Evolutionary conservation across 2,888 invertebrate species (phyloP).

Genomic region (Lingula anatina): DNA sequence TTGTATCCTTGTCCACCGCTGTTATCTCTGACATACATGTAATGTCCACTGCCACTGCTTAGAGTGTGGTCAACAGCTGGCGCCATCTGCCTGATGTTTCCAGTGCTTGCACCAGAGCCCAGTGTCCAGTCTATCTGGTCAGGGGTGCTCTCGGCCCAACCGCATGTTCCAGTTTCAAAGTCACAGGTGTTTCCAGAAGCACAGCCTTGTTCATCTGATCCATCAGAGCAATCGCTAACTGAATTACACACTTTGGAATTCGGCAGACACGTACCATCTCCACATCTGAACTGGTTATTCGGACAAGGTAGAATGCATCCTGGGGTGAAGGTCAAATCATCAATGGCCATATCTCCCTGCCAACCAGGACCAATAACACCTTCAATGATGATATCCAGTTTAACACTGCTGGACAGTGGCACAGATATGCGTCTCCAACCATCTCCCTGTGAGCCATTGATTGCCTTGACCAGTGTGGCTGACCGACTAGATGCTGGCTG

Average conservation of each 20-base stretch:
- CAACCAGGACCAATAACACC: slow-evolving; percentile 33
- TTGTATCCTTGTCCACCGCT: slow-evolving; percentile 16
- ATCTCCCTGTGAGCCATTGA: slow-evolving; percentile 6
- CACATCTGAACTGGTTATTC: slow-evolving; percentile 7
- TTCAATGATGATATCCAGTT: slow-evolving; percentile 33
- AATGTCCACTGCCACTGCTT: slow-evolving; percentile 27
- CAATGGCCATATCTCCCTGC: slow-evolving; percentile 38
- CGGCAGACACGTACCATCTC: slow-evolving; percentile 9
- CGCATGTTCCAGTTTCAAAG: slow-evolving; percentile 36
- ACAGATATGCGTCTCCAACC: slow-evolving; percentile 8
- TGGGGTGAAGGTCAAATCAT: slow-evolving; percentile 40
- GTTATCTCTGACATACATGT: slow-evolving; percentile 27
- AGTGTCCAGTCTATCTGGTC: slow-evolving; percentile 38
- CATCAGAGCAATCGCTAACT: slow-evolving; percentile 13
- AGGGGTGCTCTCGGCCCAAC: slow-evolving; percentile 24
- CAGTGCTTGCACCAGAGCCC: slow-evolving; percentile 8
- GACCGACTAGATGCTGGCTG: no score
- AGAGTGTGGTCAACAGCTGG: slow-evolving; percentile 27
- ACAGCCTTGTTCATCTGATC: slow-evolving; percentile 4
- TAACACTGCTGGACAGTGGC: slow-evolving; percentile 9
- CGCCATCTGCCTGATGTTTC: slow-evolving; percentile 12
- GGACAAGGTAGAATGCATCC: slow-evolving; percentile 22
- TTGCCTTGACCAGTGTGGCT: background rate
- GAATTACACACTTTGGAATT: slow-evolving; percentile 7
- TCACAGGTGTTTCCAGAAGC: slow-evolving; percentile 27